phyloP scores from a whole-genome alignment of 2,113 vertebrate genomes.

The Xenopus laevis region DNA sequence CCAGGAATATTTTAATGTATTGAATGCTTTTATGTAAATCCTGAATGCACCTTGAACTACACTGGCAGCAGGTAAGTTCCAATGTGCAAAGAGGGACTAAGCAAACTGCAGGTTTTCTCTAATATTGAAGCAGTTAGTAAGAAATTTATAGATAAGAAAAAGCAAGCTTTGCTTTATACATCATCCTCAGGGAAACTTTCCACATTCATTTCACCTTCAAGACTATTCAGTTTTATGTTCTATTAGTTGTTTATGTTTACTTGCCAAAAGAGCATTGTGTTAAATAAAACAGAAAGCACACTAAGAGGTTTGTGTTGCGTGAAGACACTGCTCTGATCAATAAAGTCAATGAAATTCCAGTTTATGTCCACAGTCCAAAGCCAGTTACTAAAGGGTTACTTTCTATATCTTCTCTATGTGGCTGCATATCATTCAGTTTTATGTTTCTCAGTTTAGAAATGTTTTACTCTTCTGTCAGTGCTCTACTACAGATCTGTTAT shows the following conservation, averaged over 20 bases:
- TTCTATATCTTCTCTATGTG: too few relatives aligned
- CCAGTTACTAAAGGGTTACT: neutral
- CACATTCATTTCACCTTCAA: constrained; percentile 34
- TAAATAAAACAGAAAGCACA: constrained; percentile 5
- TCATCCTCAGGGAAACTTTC: constrained; percentile 14
- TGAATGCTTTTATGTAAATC: too few relatives aligned
- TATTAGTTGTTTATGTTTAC: constrained; percentile 23
- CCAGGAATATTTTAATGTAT: too few relatives aligned
- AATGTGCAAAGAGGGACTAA: too few relatives aligned
- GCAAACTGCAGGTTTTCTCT: neutral
- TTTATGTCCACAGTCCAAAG: neutral
- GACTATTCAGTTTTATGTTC: constrained; percentile 11
- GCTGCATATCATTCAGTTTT: too few relatives aligned
- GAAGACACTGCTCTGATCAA: neutral
- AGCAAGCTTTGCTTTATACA: neutral
- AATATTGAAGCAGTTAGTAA: neutral
- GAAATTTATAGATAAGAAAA: too few relatives aligned
- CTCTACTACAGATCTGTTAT: too few relatives aligned
- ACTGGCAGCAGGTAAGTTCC: too few relatives aligned
- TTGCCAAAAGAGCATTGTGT: constrained; percentile 14
- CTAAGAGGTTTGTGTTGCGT: constrained; percentile 3
- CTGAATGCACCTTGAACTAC: too few relatives aligned
- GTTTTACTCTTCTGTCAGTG: too few relatives aligned
- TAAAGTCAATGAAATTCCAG: neutral
- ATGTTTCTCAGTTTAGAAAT: too few relatives aligned